Percentiles rank a stretch among this genome's conserved stretches.
These are phyloP conservation scores for Passer domesticus DNA, from an alignment of 2,113 vertebrate genomes.

Conservation along the genomic window DNA sequence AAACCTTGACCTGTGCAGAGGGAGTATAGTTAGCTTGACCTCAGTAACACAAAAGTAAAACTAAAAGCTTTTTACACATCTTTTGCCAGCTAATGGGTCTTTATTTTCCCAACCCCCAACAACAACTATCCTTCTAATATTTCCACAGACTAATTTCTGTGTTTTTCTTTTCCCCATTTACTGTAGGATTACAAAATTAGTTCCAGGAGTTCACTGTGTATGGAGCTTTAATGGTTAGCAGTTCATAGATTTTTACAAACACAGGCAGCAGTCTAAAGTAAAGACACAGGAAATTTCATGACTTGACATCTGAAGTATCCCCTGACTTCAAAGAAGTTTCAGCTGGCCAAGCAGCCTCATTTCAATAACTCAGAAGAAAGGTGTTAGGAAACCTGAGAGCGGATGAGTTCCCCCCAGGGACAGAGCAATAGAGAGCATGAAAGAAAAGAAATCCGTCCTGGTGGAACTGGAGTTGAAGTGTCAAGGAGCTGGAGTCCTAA, in stretches of 20 bases:
- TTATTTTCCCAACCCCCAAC: not conserved
- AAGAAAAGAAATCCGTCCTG: conserved; percentile 21
- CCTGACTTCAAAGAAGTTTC: conserved; percentile 53
- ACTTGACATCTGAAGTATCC: conserved; percentile 61
- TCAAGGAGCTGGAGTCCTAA: not conserved
- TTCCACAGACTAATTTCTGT: conserved; percentile 27
- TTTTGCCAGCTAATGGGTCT: not conserved
- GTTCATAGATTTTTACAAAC: conserved; percentile 50
- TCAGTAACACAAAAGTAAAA: not conserved
- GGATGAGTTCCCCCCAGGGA: not conserved
- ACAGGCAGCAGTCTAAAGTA: conserved; percentile 18
- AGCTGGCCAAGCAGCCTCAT: conserved; percentile 26
- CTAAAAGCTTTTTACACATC: conserved; percentile 19
- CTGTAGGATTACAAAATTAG: conserved; percentile 8
- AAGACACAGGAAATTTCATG: conserved; percentile 36
- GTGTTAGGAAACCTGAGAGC: conserved; percentile 12
- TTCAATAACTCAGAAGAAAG: conserved; percentile 42
- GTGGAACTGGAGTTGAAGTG: not conserved
- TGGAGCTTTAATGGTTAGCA: not conserved
- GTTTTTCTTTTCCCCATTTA: not conserved
- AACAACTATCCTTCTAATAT: conserved; percentile 2
- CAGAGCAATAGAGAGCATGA: not conserved
- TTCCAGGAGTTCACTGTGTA: conserved; percentile 8
- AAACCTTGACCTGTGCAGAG: not conserved
- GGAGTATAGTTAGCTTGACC: not conserved